phyloP scores from a whole-genome alignment of 2,797 vertebrate species.

The Alcedo quadribrachys region DNA sequence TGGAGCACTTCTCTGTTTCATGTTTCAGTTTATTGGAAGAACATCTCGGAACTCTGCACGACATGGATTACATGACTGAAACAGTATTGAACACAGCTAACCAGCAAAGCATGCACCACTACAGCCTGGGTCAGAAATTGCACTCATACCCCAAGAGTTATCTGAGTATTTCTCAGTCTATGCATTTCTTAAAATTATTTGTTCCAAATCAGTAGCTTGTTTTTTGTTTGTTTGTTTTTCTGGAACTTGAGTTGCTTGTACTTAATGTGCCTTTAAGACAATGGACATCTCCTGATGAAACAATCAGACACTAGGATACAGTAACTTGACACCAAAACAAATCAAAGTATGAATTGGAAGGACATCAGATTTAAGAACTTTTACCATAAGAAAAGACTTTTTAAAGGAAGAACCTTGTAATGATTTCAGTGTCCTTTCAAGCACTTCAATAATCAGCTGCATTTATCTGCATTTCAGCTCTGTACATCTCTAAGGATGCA shows the following conservation, averaged over 20 bases:
- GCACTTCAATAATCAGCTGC: background rate
- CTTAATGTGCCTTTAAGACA: background rate
- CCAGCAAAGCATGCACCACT: slow-evolving; percentile 45
- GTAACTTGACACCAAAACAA: background rate
- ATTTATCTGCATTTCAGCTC: slow-evolving; percentile 18
- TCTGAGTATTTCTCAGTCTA: background rate
- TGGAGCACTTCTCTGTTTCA: slow-evolving; percentile 41
- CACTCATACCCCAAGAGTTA: slow-evolving; percentile 10
- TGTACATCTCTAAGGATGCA: background rate
- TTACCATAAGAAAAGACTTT: background rate
- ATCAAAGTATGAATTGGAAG: background rate
- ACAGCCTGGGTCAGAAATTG: slow-evolving; percentile 1
- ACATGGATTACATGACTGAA: background rate
- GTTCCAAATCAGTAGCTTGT: background rate
- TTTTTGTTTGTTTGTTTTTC: background rate
- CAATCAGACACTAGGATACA: background rate
- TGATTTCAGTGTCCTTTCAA: slow-evolving; percentile 35
- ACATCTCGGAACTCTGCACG: background rate
- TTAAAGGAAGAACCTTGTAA: slow-evolving; percentile 1
- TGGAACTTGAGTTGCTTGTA: background rate
- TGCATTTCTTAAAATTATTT: background rate
- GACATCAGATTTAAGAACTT: background rate
- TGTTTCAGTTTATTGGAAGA: slow-evolving; percentile 18
- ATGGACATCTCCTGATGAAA: background rate
- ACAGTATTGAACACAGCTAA: slow-evolving; percentile 26